Evolutionary conservation across 2,888 invertebrate genomes (phyloP), one percentile per base, ranked within the genome.

Genomic region (Abrostola tripartita): DNA sequence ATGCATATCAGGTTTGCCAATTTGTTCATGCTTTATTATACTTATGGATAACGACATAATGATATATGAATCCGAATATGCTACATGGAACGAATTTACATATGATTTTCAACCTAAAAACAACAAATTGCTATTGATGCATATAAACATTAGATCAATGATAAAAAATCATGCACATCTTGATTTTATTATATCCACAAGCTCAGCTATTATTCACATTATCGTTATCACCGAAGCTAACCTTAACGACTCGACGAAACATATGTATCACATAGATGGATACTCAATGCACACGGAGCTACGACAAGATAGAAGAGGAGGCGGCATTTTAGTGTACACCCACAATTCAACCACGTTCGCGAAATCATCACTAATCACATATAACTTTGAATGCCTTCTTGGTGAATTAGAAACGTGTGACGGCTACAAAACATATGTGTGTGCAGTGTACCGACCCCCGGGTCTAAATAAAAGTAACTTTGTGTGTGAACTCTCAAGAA

Each of bases 91-190:
- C 10, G 52, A 54, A 14, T 42, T 36, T 42, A 42, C 44, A 6
- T 42, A 6, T 36, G 44, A 35, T n/a, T 11, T 54, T 44, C 42
- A 36, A 10, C 36, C 35, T n/a, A 36, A 42, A n/a, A 36, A 54
- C n/a, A 54, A 54, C 36, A 54, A 42, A 54, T 41, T 53, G 40
- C 9, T 53, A 12, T 40, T 53, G 41, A 10, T 53, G 14, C 52
- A 53, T 53, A 41, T 53, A 37, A 53, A 53, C 40, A 53, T 53
- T 40, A 37, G 52, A 14, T 53, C 14, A 14, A 50, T 53, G 52
- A 38, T 53, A 40, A 53, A 53, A 53, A 53, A 53, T 53, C 40
- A 53, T 24, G 14, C 38, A 6, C 12, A 53, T 10, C 10, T 53
- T 24, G 52, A 53, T 5, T 53, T 41, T 24, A 53, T 53, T 35